Evolutionary conservation across 2,888 invertebrate genomes (phyloP).

Genomic region (Halictus quadricinctus): DNA sequence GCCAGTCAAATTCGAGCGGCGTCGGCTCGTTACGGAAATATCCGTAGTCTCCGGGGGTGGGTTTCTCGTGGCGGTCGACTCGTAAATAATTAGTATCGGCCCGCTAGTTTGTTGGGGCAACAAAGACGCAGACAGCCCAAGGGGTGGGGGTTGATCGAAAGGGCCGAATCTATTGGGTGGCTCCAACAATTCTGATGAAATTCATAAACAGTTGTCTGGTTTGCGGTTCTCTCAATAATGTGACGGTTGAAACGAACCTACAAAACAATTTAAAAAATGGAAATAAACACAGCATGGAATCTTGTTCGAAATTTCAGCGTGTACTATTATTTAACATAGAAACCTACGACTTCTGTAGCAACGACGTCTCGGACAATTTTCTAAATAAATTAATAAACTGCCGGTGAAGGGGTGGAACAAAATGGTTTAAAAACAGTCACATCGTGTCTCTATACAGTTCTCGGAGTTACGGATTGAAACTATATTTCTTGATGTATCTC

Average conservation of each 20-base stretch:
- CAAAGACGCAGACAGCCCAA: background rate
- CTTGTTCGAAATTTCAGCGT: no score
- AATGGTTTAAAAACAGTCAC: no score
- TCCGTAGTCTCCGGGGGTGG: slow-evolving; percentile 29
- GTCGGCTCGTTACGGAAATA: slow-evolving; percentile 31
- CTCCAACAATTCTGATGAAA: background rate
- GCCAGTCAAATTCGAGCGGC: slow-evolving; percentile 14
- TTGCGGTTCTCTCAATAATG: background rate
- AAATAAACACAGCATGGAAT: no score
- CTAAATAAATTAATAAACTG: background rate
- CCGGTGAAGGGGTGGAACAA: background rate
- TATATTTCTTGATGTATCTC: background rate
- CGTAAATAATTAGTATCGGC: slow-evolving; percentile 54
- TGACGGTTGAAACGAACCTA: background rate
- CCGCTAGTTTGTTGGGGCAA: background rate
- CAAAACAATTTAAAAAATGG: background rate
- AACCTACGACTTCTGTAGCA: no score
- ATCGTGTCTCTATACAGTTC: background rate
- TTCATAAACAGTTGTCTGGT: background rate
- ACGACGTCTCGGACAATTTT: no score
- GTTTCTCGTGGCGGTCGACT: slow-evolving; percentile 10
- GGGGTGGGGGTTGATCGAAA: slow-evolving; percentile 26
- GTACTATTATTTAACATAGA: no score
- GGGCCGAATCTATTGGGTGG: slow-evolving; percentile 38
- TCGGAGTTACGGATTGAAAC: background rate